Evolutionary conservation across 1,140 invertebrate species (phyloP), one percentile per base, ranked within the genome.

Genomic region (Nasonia vitripennis): DNA sequence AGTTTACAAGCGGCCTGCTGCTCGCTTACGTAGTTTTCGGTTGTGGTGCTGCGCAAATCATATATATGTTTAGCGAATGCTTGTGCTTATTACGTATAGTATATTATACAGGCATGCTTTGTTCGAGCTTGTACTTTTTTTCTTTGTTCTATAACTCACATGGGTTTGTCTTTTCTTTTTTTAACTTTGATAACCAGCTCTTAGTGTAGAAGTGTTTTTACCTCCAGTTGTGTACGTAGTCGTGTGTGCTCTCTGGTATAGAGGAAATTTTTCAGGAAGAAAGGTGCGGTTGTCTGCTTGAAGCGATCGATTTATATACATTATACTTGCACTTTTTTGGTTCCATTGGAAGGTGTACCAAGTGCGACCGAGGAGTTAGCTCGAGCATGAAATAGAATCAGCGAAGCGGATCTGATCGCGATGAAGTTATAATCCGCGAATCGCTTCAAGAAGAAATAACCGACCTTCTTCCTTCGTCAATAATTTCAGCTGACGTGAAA

Each of bases 61-160:
- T 62, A 7, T 62, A 7, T 4, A 62, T n/a, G 6, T 3, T 27
- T 20, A 6, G 55, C 20, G 20, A 7, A 20, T 62, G 55, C 51
- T 55, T 55, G 51, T 51, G 48, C 48, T 51, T 51, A 17, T 51
- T 51, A 17, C 48, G 27, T 27, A 17, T 34, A 34, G 31, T 34
- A 34, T 73, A 73, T 34, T 6, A 34, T 37, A 70, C 14, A 6
- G 12, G 78, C 78, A 80, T 80, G 78, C 23, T 68, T 80, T 68
- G 20, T 20, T 80, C 20, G 48, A 78, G 27, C 77, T 78, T 78
- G 48, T 78, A 14, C 27, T 70, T 73, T 48, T n/a, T 7, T n/a
- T 62, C 20, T 62, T 62, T 7, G 17, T n/a, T 55, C 27, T 70
- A 27, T 27, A 81, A 80, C 45, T 71, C 23, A 68, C 79, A 81